These are phyloP conservation scores for Iphiclides podalirius DNA, from an alignment of 2,888 invertebrate genomes.

Conservation along the genomic window DNA sequence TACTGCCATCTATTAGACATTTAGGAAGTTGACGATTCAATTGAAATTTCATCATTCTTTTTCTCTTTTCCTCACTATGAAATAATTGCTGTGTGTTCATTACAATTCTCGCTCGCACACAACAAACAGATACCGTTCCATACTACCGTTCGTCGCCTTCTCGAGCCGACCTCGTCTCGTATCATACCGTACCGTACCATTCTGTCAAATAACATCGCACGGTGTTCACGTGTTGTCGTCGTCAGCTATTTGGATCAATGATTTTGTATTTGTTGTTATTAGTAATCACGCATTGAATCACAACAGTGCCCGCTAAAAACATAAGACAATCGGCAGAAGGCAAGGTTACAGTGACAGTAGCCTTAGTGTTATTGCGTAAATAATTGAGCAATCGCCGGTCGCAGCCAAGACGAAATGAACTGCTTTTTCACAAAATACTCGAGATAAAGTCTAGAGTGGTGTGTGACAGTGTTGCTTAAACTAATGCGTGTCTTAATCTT, in stretches of 20 bases:
- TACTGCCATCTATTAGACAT: not conserved
- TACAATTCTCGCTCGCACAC: constrained; percentile 5
- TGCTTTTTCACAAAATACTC: constrained; percentile 41
- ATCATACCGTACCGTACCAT: constrained; percentile 32
- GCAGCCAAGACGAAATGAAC: constrained; percentile 32
- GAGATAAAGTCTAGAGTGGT: constrained; percentile 40
- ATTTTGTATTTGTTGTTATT: constrained; percentile 70
- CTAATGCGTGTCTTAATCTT: constrained; percentile 48
- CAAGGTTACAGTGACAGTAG: constrained; percentile 38
- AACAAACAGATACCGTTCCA: constrained; percentile 1
- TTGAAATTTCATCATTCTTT: constrained; percentile 8
- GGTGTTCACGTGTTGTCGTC: constrained; percentile 39
- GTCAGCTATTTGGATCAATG: constrained; percentile 56
- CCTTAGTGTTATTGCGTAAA: constrained; percentile 42
- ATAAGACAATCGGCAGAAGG: constrained; percentile 25
- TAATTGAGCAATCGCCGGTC: constrained; percentile 43
- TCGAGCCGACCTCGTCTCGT: constrained; percentile 7
- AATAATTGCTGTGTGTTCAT: not conserved
- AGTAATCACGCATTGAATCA: constrained; percentile 45
- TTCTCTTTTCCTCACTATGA: not conserved
- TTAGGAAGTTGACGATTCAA: not conserved
- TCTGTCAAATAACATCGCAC: constrained; percentile 48
- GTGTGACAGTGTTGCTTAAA: constrained; percentile 41
- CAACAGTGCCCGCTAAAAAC: constrained; percentile 35
- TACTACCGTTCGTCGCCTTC: constrained; percentile 2